Conservation (phyloP, 2,113 vertebrate genomes). For the Cairina moschata region DNA sequence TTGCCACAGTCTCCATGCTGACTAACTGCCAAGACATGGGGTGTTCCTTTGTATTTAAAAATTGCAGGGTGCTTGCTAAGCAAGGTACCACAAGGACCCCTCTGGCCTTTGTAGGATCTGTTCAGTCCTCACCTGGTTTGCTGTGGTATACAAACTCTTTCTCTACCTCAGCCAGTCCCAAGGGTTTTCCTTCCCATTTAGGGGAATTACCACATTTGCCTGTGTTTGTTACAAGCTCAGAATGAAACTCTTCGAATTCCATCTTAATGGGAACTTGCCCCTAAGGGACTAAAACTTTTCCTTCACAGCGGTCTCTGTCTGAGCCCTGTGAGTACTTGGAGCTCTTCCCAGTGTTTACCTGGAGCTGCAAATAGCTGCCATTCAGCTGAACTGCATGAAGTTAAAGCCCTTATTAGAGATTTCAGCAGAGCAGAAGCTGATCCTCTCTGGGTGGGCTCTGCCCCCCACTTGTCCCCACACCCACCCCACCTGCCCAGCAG, state of each 20-base stretch:
- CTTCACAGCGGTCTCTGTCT: not conserved
- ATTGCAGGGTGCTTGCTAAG: not conserved
- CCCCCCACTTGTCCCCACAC: not conserved
- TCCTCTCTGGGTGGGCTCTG: not conserved
- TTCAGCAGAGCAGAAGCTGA: not conserved
- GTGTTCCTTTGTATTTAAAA: not conserved
- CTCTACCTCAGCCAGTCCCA: not conserved
- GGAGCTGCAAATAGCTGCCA: not conserved
- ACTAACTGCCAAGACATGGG: not conserved
- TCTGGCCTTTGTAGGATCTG: not conserved
- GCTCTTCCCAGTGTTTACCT: slow-evolving; percentile 14
- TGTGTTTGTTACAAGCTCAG: not conserved
- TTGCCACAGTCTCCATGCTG: not conserved
- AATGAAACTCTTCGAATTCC: not conserved
- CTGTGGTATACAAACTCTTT: not conserved
- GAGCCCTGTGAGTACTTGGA: not conserved
- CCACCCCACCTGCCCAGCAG: not conserved
- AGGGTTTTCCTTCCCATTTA: not conserved
- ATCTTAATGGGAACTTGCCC: not conserved
- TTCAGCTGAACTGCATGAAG: not conserved
- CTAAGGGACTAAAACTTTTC: not conserved
- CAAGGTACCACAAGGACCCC: not conserved
- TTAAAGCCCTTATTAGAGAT: not conserved
- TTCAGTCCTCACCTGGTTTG: not conserved
- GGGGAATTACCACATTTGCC: not conserved